phyloP scores from a whole-genome alignment of 1,140 invertebrate genomes.

The Eurosta solidaginis region DNA sequence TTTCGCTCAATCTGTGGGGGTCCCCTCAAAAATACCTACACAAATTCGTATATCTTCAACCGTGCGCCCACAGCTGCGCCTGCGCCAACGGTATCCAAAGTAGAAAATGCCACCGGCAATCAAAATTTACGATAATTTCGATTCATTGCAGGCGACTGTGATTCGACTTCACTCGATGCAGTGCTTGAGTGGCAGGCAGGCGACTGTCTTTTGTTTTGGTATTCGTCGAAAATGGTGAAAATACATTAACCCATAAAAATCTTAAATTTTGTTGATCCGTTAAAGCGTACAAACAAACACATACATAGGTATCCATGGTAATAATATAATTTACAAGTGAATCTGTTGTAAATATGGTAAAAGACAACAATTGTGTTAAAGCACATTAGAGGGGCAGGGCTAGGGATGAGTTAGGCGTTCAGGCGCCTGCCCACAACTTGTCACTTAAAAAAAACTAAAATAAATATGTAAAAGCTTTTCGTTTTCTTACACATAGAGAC shows the following conservation, averaged over 20 bases:
- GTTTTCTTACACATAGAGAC: neutral
- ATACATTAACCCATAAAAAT: slow-evolving; percentile 13
- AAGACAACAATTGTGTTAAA: neutral
- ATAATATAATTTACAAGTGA: slow-evolving; percentile 26
- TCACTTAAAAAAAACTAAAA: neutral
- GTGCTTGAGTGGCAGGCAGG: neutral
- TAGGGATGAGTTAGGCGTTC: neutral
- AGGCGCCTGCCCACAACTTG: no score
- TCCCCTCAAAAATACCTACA: neutral
- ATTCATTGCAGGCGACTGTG: slow-evolving; percentile 1
- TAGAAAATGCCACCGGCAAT: neutral
- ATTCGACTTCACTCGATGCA: neutral
- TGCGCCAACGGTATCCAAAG: neutral
- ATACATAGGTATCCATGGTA: neutral
- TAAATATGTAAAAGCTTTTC: neutral
- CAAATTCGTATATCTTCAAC: neutral
- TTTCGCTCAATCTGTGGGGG: neutral
- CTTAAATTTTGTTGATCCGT: neutral
- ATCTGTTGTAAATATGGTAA: neutral
- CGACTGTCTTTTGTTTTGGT: neutral
- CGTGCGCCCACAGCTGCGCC: neutral
- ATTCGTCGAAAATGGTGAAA: slow-evolving; percentile 4
- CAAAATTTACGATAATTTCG: slow-evolving; percentile 19
- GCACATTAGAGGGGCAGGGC: neutral
- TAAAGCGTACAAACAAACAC: neutral